A percentile compares a stretch with the other conserved stretches of the same genome.
These are phyloP conservation scores for Emberiza fucata DNA, from an alignment of 2,113 vertebrate species.

Conservation along the genomic window DNA sequence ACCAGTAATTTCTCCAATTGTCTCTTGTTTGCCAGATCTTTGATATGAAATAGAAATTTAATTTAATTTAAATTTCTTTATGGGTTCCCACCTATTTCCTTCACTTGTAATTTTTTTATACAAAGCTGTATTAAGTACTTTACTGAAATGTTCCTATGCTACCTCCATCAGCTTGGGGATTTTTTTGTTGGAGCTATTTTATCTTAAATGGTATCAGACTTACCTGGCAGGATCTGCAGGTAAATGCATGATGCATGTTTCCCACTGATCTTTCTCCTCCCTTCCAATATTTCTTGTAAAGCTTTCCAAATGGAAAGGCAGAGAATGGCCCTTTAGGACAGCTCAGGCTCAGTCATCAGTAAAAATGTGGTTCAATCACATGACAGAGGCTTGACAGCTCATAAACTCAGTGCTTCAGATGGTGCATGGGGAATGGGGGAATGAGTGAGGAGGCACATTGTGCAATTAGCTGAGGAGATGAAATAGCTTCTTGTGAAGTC, in stretches of 20 bases:
- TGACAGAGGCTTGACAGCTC: background rate
- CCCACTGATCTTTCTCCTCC: background rate
- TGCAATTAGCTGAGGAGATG: background rate
- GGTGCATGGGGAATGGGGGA: background rate
- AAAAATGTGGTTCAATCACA: background rate
- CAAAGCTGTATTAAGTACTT: background rate
- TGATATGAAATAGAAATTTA: background rate
- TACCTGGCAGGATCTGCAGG: background rate
- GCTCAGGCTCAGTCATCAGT: background rate
- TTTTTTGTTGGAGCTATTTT: background rate
- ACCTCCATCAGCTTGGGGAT: background rate
- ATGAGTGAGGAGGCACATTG: background rate
- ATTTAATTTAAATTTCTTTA: background rate
- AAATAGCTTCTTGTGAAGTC: background rate
- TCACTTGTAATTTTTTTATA: background rate
- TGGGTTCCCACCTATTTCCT: background rate
- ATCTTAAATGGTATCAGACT: background rate
- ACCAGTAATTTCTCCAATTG: background rate
- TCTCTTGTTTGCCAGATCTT: background rate
- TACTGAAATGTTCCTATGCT: background rate
- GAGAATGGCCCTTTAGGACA: background rate
- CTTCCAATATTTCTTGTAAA: background rate
- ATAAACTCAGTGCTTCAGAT: background rate
- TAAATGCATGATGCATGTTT: background rate
- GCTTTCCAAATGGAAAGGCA: background rate